These are phyloP conservation scores for Phortica okadai DNA, from an alignment of 2,888 invertebrate species.

Conservation along the genomic window DNA sequence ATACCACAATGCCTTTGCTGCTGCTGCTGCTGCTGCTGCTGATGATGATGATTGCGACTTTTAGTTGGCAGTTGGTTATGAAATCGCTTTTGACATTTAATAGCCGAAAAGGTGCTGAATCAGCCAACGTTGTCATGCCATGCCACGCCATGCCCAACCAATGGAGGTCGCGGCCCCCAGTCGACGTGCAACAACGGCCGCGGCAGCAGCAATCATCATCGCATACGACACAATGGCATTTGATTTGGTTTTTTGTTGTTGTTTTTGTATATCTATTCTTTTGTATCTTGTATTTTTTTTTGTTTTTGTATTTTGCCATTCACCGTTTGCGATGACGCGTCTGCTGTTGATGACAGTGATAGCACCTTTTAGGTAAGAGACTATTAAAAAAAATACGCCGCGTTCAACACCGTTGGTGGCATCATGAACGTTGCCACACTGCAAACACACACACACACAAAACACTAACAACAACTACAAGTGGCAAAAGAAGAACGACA, in stretches of 20 bases:
- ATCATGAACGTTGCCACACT: too few species aligned
- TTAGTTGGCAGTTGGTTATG: not conserved
- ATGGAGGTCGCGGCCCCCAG: not conserved
- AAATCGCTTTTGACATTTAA: constrained; percentile 27
- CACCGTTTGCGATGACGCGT: not conserved
- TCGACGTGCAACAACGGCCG: constrained; percentile 2
- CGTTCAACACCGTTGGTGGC: not conserved
- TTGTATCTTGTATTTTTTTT: too few species aligned
- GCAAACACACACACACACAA: not conserved
- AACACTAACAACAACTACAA: not conserved
- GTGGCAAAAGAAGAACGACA: too few species aligned
- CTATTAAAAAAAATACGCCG: constrained; percentile 6
- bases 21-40: not conserved
- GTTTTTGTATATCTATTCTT: too few species aligned
- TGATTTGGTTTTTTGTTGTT: not conserved
- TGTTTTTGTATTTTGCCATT: not conserved
- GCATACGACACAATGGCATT: not conserved
- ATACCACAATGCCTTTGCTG: not conserved
- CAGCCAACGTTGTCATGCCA: not conserved
- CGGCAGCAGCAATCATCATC: constrained; percentile 14
- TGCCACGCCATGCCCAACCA: not conserved
- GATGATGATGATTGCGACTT: constrained; percentile 8
- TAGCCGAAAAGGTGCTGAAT: constrained; percentile 22
- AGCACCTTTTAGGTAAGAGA: constrained; percentile 20
- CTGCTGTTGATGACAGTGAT: constrained; percentile 24